Evolutionary conservation across 2,113 vertebrate species (phyloP).

Genomic region (Xenopus borealis): DNA sequence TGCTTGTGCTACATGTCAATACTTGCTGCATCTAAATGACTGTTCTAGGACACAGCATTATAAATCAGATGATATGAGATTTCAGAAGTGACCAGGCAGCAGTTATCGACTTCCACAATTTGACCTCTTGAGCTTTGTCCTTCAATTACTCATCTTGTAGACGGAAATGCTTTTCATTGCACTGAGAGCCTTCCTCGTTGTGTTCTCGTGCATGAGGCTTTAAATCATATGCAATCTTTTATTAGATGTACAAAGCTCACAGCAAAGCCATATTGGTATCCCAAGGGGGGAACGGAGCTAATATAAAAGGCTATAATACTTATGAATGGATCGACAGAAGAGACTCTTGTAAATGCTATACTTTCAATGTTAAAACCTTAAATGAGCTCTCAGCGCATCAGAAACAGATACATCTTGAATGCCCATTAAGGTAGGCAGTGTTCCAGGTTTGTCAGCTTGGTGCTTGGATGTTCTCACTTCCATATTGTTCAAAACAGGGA

Average conservation of each 20-base stretch:
- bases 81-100: background rate
- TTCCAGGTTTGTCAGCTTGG: background rate
- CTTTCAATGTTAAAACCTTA: constrained; percentile 37
- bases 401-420: constrained; percentile 7
- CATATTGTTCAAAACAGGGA: background rate
- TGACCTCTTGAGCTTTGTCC: constrained; percentile 16
- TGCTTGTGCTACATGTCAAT: background rate
- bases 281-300: constrained; percentile 11
- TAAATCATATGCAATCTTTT: constrained; percentile 33
- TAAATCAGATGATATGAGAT: constrained; percentile 7
- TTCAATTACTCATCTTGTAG: constrained; percentile 11
- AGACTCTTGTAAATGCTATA: constrained; percentile 5
- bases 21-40: background rate
- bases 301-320: constrained; percentile 27
- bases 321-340: constrained; percentile 35
- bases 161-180: background rate
- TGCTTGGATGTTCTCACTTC: background rate
- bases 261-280: constrained; percentile 19
- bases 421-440: constrained; percentile 3
- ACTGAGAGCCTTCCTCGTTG: background rate
- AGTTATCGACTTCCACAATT: constrained; percentile 1
- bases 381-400: constrained; percentile 20
- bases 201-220: constrained; percentile 2
- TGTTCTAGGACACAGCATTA: background rate
- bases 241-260: constrained; percentile 14